Conservation (phyloP, 2,797 vertebrate species). For the Manis javanica region DNA sequence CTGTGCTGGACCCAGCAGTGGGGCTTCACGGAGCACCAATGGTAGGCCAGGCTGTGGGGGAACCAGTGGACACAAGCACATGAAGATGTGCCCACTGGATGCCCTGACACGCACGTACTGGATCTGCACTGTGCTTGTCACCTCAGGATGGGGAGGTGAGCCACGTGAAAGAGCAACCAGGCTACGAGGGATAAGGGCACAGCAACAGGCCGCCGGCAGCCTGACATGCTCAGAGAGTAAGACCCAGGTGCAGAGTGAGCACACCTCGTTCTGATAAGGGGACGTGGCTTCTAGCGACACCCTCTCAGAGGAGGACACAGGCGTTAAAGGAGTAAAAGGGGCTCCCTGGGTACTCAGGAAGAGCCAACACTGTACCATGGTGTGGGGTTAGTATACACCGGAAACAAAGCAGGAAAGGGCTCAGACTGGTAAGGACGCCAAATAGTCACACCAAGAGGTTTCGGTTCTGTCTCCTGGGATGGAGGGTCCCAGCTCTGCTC, state of each 20-base stretch:
- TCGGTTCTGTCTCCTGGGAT: neutral
- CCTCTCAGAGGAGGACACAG: neutral
- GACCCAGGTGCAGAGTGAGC: neutral
- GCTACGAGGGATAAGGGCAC: neutral
- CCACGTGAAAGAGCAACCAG: neutral
- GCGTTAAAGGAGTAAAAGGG: neutral
- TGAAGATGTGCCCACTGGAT: fast-evolving
- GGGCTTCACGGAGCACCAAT: neutral
- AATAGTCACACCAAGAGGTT: neutral
- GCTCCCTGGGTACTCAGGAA: neutral
- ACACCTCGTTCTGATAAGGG: fast-evolving
- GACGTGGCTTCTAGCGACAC: no score
- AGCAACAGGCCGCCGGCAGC: neutral
- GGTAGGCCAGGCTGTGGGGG: fast-evolving
- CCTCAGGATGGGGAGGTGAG: neutral
- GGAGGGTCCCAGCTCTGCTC: neutral
- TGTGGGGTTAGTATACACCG: fast-evolving
- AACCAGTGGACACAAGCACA: fast-evolving
- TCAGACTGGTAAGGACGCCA: neutral
- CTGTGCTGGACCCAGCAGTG: neutral
- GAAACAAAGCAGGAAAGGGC: neutral
- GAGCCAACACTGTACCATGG: neutral
- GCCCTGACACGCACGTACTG: fast-evolving
- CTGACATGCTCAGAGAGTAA: neutral
- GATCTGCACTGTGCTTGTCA: fast-evolving